Conservation (phyloP, 2,888 invertebrate species). For the Cryptocephalus moraei region DNA sequence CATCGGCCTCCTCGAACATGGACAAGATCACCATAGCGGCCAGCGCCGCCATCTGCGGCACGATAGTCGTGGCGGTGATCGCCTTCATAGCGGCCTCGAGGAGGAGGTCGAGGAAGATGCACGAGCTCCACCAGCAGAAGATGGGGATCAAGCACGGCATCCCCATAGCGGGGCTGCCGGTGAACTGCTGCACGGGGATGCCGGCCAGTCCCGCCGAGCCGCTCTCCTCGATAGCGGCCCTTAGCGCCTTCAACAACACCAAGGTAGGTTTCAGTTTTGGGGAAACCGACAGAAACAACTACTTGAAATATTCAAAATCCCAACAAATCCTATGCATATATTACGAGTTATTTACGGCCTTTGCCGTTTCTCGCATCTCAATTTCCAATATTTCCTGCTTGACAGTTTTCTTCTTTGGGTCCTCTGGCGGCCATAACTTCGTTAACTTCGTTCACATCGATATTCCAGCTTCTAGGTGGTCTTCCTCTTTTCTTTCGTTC, state of each 20-base stretch:
- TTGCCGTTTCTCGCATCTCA: no score
- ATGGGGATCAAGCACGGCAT: constrained; percentile 48
- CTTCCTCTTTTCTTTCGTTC: no score
- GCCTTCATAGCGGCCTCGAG: constrained; percentile 82
- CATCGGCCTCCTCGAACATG: constrained; percentile 78
- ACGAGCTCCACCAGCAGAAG: constrained; percentile 57
- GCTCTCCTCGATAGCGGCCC: constrained; percentile 70
- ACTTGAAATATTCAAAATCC: no score
- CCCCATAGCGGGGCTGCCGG: constrained; percentile 64
- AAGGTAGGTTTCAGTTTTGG: no score
- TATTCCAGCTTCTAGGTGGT: no score
- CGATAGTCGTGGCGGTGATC: constrained; percentile 81
- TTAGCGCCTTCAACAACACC: constrained; percentile 75
- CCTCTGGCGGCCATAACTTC: no score
- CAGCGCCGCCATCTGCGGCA: constrained; percentile 86
- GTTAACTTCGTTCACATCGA: no score
- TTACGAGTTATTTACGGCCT: no score
- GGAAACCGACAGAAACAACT: no score
- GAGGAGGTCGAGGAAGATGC: constrained; percentile 67
- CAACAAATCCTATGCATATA: no score
- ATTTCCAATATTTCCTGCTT: no score
- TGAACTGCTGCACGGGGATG: constrained; percentile 65
- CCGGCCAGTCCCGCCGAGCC: constrained; percentile 72
- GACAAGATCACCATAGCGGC: constrained; percentile 92
- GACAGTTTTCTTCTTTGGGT: no score